Conservation (phyloP, 2,888 invertebrate species). For the Oscheius sp. region DNA sequence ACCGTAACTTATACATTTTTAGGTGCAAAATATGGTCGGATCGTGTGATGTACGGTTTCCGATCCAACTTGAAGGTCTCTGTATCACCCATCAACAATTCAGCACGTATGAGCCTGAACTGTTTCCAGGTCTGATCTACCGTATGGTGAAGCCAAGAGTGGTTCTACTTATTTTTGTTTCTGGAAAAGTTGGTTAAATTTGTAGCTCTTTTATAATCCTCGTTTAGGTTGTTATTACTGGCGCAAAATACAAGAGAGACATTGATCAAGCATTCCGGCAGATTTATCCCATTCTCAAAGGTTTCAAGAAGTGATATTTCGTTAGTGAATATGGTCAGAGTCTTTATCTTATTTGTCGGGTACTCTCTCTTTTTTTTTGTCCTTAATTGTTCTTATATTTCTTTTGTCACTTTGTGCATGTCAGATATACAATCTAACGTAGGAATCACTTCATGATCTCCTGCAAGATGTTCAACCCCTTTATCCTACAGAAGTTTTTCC, state of each 20-base stretch:
- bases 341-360: neutral
- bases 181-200: conserved; percentile 81
- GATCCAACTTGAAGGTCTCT: conserved; percentile 84
- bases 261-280: conserved; percentile 91
- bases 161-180: conserved; percentile 97
- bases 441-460: neutral
- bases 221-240: conserved; percentile 84
- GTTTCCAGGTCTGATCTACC: conserved; percentile 97
- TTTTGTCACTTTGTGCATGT: neutral
- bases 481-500: no score
- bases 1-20: neutral
- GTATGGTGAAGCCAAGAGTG: conserved; percentile 88
- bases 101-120: conserved; percentile 93
- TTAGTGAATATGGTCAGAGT: neutral
- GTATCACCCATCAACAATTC: conserved; percentile 86
- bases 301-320: conserved; percentile 81
- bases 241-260: conserved; percentile 89
- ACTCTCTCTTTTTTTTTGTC: neutral
- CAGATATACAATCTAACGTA: neutral
- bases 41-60: conserved; percentile 89
- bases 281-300: conserved; percentile 94
- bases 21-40: conserved; percentile 87
- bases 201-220: neutral
- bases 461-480: no score
- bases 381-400: no score